Conservation (phyloP, 2,797 vertebrate species). For the Poecilia velifera region DNA sequence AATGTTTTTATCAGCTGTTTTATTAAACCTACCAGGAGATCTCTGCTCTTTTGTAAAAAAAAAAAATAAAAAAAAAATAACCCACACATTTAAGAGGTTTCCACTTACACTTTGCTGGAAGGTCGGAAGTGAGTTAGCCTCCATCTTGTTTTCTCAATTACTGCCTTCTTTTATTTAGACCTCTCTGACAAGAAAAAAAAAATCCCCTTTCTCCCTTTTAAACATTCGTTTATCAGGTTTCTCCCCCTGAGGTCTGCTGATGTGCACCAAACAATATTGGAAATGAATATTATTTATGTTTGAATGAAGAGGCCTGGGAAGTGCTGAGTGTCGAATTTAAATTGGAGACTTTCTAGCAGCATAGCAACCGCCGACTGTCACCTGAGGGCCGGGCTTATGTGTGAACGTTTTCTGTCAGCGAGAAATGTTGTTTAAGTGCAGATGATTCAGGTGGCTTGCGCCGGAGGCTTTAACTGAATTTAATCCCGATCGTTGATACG, state of each 20-base stretch:
- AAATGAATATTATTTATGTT: constrained; percentile 49
- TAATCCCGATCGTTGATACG: constrained; percentile 13
- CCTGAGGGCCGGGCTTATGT: constrained; percentile 49
- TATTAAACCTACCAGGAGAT: not conserved
- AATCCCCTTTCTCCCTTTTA: constrained; percentile 50
- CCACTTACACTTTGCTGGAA: constrained; percentile 58
- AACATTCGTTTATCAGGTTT: constrained; percentile 69
- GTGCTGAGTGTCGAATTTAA: constrained; percentile 66
- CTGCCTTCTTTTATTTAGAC: constrained; percentile 43
- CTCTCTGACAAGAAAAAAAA: constrained; percentile 61
- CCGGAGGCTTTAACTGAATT: constrained; percentile 51
- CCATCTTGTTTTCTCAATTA: constrained; percentile 52
- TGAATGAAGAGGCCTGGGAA: constrained; percentile 24
- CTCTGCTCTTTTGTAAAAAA: constrained; percentile 40
- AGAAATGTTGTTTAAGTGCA: constrained; percentile 52
- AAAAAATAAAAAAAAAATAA: no score
- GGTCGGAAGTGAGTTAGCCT: constrained; percentile 62
- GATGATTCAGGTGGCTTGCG: constrained; percentile 46
- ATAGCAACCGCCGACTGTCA: constrained; percentile 33
- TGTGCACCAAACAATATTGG: constrained; percentile 33
- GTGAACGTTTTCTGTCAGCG: constrained; percentile 50
- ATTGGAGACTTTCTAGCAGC: constrained; percentile 59
- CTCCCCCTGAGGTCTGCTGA: constrained; percentile 62
- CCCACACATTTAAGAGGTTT: constrained; percentile 29
- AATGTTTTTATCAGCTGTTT: not conserved